Evolutionary conservation across 1,140 invertebrate species (phyloP), one percentile per base, ranked within the genome.

Genomic region (Polyergus mexicanus): DNA sequence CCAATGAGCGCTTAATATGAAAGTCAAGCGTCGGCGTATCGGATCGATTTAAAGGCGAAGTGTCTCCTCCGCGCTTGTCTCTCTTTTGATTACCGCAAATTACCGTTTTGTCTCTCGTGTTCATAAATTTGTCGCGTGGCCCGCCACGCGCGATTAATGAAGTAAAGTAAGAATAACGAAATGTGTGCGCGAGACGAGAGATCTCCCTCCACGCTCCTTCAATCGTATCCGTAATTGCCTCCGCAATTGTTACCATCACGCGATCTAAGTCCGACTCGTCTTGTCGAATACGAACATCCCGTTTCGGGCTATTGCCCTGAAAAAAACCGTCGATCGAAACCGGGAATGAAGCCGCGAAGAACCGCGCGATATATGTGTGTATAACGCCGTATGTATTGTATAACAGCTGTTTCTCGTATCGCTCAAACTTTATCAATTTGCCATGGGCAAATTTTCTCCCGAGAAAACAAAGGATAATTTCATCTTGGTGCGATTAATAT

Each of bases 241-340:
- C 19, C 54, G 54, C 83, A 88, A 89, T 88, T 89, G 86, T 89
- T 86, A 81, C 62, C 62, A 71, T 89, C 86, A 89, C 86, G 86
- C 88, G 75, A 89, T 88, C 84, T 68, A 74, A 58, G 22, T 71
- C 68, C 86, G 16, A 72, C 62, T 84, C 60, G 60, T 65, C 10
- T 41, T 66, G 5, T 76, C 86, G 5, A 28, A 77, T 44, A 19
- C 5, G 47, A 19, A 44, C 58, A 16, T 11, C 25, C 65, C 62
- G 69, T 71, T 58, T 32, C 74, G 60, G 58, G 16, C 19, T 77
- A 88, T 85, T 85, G 75, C 68, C 75, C 86, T 47, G 44, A 51
- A 51, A 69, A 32, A 13, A 76, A 44, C 25, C 38, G 22, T 32
- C 41, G 75, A 47, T 62, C 56, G 28, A 72, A 47, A 35, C 54